Conservation (phyloP, 2,113 vertebrate genomes). For the Pomatostomus ruficeps region DNA sequence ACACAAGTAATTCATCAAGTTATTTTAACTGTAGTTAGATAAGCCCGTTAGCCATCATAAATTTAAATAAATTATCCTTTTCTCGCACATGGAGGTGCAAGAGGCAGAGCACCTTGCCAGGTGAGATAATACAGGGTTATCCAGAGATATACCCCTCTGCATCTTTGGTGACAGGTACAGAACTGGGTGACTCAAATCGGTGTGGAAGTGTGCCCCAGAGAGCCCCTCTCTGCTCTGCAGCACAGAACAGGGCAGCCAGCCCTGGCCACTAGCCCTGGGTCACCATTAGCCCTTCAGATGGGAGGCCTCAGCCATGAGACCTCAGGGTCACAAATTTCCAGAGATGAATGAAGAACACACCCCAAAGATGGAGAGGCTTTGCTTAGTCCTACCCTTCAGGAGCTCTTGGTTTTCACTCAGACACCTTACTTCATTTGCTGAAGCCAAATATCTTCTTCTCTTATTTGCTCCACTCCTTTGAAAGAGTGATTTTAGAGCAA, state of each 20-base stretch:
- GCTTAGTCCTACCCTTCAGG: background rate
- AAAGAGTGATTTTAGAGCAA: background rate
- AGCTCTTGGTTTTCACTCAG: background rate
- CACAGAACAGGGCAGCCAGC: background rate
- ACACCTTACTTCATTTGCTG: background rate
- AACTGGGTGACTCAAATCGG: background rate
- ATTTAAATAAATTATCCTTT: constrained; percentile 65
- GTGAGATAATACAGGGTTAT: too few species aligned
- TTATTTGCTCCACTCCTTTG: background rate
- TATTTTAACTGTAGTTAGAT: constrained; percentile 72
- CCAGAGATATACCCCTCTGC: background rate
- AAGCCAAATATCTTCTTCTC: background rate
- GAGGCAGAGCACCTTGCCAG: background rate
- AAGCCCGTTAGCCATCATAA: constrained; percentile 63
- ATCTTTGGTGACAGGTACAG: background rate
- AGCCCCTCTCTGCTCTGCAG: background rate
- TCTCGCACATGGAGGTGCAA: background rate
- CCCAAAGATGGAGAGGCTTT: background rate
- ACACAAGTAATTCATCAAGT: constrained; percentile 75
- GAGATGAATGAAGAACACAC: rapidly evolving
- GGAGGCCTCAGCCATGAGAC: background rate
- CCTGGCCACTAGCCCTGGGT: background rate
- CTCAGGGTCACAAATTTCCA: background rate
- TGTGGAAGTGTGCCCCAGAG: background rate
- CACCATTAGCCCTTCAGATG: background rate